These are phyloP conservation scores for Trissolcus basalis DNA, from an alignment of 1,140 invertebrate species.

Conservation along the genomic window DNA sequence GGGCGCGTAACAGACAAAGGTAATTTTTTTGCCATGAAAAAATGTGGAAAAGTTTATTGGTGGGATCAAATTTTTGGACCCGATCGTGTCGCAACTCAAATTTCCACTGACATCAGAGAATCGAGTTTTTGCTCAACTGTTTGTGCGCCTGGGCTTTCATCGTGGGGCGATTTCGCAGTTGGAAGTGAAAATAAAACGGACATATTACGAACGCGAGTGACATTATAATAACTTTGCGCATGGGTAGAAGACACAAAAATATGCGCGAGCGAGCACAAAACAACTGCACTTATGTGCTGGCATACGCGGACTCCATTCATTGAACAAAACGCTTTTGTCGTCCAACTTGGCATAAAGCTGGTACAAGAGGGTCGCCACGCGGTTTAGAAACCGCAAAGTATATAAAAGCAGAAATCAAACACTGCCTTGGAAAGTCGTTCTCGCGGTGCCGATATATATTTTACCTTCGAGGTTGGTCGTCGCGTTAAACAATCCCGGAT, in stretches of 20 bases:
- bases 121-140: conserved; percentile 11
- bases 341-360: conserved; percentile 63
- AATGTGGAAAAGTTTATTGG: too few relatives aligned
- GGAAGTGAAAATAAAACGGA: conserved; percentile 39
- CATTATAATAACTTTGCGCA: conserved; percentile 59
- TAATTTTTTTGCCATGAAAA: too few relatives aligned
- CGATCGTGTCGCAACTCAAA: too few relatives aligned
- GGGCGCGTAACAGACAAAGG: too few relatives aligned
- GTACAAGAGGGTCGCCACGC: conserved; percentile 52
- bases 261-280: conserved; percentile 36
- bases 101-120: not conserved
- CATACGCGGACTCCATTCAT: conserved; percentile 52
- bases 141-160: conserved; percentile 9
- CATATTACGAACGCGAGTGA: conserved; percentile 43
- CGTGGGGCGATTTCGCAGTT: conserved; percentile 25
- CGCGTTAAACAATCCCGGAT: not conserved
- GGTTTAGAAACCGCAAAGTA: conserved; percentile 66
- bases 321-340: conserved; percentile 72
- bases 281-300: conserved; percentile 51
- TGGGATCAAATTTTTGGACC: too few relatives aligned
- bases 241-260: conserved; percentile 48
- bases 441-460: conserved; percentile 17
- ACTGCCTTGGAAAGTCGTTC: conserved; percentile 49
- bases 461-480: conserved; percentile 1
- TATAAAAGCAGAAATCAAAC: conserved; percentile 68